Evolutionary conservation across 2,797 vertebrate genomes (phyloP), one percentile per base, ranked within the genome.

Genomic region (Chelidonichthys spinosus): DNA sequence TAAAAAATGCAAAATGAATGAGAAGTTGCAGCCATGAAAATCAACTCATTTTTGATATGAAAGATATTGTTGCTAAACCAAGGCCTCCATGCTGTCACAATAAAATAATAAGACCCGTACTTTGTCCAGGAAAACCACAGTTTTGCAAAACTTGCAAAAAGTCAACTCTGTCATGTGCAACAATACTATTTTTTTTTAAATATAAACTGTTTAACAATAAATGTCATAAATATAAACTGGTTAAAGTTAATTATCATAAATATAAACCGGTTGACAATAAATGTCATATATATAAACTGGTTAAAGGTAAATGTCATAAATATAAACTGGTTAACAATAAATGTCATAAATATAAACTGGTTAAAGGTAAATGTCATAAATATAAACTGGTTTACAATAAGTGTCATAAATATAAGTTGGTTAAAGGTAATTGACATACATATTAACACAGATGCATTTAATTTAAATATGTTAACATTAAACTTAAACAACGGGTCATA

Each of bases 51-150:
- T 59, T 9, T 37, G 46, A 52, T 11, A 17, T 64, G 13, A 13
- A 11, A 17, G 60, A 69, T 56, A 58, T 44, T 3, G 11, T 11
- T 35, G n/a, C 13, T 71, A n/a, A 35, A 60, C 61, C 44, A 32
- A 4, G 14, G 3, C 17, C 9, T 32, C 2, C 4, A 39, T 59
- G 35, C 35, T n/a, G 35, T 32, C n/a, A 74, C 10, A 32, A 25
- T 10, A 36, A 25, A 25, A 25, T 25, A 25, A 25, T 25, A 25
- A 25, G 1, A 25, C 25, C 25, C 25, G 25, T 2, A 14, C 17
- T n/a, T 13, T 35, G 43, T 58, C n/a, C 7, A 17, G 42, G 25
- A 63, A 59, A 35, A 35, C 2, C 11, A 14, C 0, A 6, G 1
- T 7, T 42, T 18, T 25, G 58, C 5, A 62, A 13, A 15, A 46